Evolutionary conservation across 1,140 invertebrate species (phyloP).

Genomic region (Sitophilus oryzae): DNA sequence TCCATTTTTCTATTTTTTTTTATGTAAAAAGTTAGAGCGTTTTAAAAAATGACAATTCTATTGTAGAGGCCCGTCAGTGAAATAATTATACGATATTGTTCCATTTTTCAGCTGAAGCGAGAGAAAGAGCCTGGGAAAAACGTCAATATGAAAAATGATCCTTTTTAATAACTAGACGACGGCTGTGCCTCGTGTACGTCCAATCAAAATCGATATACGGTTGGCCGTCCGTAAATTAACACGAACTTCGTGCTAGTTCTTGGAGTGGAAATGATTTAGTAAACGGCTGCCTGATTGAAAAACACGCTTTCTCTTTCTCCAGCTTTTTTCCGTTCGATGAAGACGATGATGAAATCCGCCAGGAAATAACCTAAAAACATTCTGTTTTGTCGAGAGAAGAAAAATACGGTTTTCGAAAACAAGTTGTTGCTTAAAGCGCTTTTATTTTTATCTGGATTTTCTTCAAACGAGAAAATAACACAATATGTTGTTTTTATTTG

Average conservation of each 20-base stretch:
- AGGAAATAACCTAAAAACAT: not conserved
- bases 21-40: no score
- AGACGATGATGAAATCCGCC: not conserved
- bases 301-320: not conserved
- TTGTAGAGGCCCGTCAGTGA: not conserved
- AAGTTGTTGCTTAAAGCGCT: no score
- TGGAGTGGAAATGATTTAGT: not conserved
- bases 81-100: not conserved
- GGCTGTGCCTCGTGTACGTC: not conserved
- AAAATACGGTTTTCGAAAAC: no score
- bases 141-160: not conserved
- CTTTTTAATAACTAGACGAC: not conserved
- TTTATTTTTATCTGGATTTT: no score
- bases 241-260: not conserved
- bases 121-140: not conserved
- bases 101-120: no score
- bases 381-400: not conserved
- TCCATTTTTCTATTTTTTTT: no score
- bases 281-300: not conserved
- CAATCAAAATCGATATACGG: not conserved
- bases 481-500: no score
- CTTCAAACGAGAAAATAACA: no score
- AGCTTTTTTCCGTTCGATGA: no score
- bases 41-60: no score
- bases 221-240: not conserved